A percentile compares a stretch with the other conserved stretches of the same genome.
Conservation (phyloP, 1,140 invertebrate species). For the Drosophila tani region DNA sequence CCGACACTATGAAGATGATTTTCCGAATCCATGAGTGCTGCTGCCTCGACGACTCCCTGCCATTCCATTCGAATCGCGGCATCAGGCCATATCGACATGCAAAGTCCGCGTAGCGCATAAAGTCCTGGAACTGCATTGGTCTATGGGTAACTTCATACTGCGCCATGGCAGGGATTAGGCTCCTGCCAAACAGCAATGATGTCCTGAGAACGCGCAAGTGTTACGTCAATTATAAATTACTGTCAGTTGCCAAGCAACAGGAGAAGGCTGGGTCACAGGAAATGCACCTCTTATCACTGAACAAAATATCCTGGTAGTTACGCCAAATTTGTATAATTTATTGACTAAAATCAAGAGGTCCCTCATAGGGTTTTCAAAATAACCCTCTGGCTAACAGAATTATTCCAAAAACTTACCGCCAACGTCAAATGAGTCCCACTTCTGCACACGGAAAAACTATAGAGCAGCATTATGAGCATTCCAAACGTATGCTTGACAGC, state of each 20-base stretch:
- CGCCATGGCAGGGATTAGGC: neutral
- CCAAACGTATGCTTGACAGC: constrained; percentile 59
- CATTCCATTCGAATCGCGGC: constrained; percentile 12
- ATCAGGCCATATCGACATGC: neutral
- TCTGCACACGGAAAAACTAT: constrained; percentile 43
- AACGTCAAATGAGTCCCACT: constrained; percentile 46
- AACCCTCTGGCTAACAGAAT: neutral
- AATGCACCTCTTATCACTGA: too few species aligned
- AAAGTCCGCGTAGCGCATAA: neutral
- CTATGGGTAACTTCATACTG: neutral
- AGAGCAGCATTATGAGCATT: constrained; percentile 36
- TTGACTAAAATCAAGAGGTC: too few species aligned
- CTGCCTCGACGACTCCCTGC: neutral
- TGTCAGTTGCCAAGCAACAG: neutral
- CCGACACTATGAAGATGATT: neutral
- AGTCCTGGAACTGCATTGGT: constrained; percentile 7
- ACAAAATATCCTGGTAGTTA: neutral
- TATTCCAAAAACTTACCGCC: constrained; percentile 36
- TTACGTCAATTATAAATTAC: constrained; percentile 4
- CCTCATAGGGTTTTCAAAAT: neutral
- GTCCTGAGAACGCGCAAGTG: constrained; percentile 15
- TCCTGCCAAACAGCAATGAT: neutral
- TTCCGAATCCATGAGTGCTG: neutral
- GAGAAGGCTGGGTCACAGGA: neutral
- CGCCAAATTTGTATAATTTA: neutral